phyloP scores from a whole-genome alignment of 2,888 invertebrate species.

The Latrodectus elegans region DNA sequence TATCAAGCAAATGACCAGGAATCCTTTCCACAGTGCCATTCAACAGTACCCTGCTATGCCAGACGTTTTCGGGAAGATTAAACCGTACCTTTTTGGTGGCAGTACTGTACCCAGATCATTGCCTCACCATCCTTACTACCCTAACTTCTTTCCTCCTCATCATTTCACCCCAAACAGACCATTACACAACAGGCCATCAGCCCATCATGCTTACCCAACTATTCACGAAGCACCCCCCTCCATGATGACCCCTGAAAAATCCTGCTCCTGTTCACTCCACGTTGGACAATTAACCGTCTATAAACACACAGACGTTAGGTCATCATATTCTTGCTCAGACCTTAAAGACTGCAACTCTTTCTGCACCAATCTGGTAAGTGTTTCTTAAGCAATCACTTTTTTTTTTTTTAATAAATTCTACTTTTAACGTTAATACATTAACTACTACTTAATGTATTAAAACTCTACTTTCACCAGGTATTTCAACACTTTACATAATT shows the following conservation, averaged over 20 bases:
- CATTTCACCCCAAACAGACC: constrained; percentile 49
- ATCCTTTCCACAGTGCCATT: constrained; percentile 14
- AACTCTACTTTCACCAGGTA: not conserved
- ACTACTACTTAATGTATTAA: no score
- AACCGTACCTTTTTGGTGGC: constrained; percentile 48
- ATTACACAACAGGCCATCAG: constrained; percentile 45
- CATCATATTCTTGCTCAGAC: constrained; percentile 58
- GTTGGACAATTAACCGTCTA: constrained; percentile 61
- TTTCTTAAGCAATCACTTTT: not conserved
- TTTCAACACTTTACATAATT: no score
- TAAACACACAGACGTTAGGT: constrained; percentile 64
- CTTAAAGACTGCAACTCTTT: constrained; percentile 62
- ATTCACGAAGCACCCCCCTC: not conserved
- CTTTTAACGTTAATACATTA: no score
- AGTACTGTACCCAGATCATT: constrained; percentile 26
- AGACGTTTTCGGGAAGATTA: constrained; percentile 48
- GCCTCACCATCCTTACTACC: constrained; percentile 59
- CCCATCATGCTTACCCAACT: constrained; percentile 16
- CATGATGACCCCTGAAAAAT: constrained; percentile 42
- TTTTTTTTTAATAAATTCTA: no score
- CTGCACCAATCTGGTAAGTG: constrained; percentile 66
- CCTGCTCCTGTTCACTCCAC: constrained; percentile 62
- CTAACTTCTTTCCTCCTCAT: constrained; percentile 55
- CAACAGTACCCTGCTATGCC: constrained; percentile 29
- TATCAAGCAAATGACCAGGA: constrained; percentile 33